phyloP scores from a whole-genome alignment of 2,888 invertebrate genomes.

The Drosophila nr. perissopoda region DNA sequence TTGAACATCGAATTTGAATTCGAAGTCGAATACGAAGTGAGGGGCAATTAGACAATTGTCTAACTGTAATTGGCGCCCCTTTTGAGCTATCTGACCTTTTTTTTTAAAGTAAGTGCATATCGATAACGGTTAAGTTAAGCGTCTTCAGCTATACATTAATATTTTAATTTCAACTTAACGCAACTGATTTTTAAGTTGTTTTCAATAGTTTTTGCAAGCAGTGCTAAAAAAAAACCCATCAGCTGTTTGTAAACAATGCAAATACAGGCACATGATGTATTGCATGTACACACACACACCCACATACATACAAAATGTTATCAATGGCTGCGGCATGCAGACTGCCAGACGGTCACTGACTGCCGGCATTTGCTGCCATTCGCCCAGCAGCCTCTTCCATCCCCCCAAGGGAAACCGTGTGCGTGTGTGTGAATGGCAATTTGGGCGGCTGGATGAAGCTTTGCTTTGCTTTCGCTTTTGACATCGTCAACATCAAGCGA shows the following conservation, averaged over 20 bases:
- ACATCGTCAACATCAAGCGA: conserved; percentile 32
- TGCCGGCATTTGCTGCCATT: conserved; percentile 31
- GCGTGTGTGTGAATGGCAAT: conserved; percentile 8
- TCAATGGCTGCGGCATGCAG: conserved; percentile 43
- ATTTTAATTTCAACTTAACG: not conserved
- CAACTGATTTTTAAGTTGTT: not conserved
- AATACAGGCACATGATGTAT: conserved; percentile 7
- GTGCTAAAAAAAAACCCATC: conserved; percentile 12
- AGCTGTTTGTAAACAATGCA: conserved; percentile 77
- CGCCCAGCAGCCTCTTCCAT: conserved; percentile 2
- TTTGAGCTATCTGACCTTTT: conserved; percentile 9
- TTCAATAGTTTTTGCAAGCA: conserved; percentile 25
- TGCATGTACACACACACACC: conserved; percentile 3
- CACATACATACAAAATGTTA: conserved; percentile 36
- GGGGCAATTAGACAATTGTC: conserved; percentile 9
- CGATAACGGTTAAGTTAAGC: conserved; percentile 13
- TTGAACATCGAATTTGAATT: conserved; percentile 9
- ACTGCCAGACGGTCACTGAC: conserved; percentile 32
- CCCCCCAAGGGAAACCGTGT: not conserved
- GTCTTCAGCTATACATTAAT: not conserved
- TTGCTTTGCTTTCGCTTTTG: conserved; percentile 49
- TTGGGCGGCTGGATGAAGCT: conserved; percentile 20
- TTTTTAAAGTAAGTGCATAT: conserved; percentile 5
- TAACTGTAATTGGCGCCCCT: conserved; percentile 19
- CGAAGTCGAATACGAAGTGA: not conserved